Base-by-base conservation (phyloP, 2,888 invertebrate species). In the Deilephila elpenor region DNA sequence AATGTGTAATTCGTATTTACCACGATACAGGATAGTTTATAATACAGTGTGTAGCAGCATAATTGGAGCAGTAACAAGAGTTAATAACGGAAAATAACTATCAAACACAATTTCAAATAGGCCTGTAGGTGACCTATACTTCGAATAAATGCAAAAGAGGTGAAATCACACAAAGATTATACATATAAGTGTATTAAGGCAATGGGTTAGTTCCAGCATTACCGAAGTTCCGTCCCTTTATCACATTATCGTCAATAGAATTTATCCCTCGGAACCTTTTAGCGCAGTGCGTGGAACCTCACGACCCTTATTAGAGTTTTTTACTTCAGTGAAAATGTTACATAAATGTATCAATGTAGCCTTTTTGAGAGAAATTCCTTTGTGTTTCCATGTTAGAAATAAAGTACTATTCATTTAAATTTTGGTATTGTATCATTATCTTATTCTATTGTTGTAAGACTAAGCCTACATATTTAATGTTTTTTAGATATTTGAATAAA, bases 161-260 rank as follows among this genome's bases (percentile, higher is more conserved):
- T 44, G 6, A 62, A 34, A 62, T 62, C 7, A 34, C 17, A 34
- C 32, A 62, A 62, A 60, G 60, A 2, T 56, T 56, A 51, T 37
- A 37, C 34, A 11, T 19, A 20, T 64, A 44, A 44, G 19, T 17
- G 37, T 67, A 67, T 67, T n/a, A 44, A 20, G 19, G 44, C 17
- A 67, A 17, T 51, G 64, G 44, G 64, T 67, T 20, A 44, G 44
- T 44, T 25, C 64, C 44, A 20, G 14, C 64, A 67, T 67, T 67
- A 67, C 25, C 37, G 14, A 44, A 67, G 20, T 67, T 67, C 62
- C 62, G 62, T 62, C 20, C 64, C 25, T 67, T 67, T 67, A 67
- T 67, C 64, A 44, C 44, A 67, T 67, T 67, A 67, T 20, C 44
- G 64, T 67, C 64, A 67, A 67, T 67, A 14, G 64, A 67, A 44